These are phyloP conservation scores for Bucco capensis DNA, from an alignment of 2,113 vertebrate species.

Conservation along the genomic window DNA sequence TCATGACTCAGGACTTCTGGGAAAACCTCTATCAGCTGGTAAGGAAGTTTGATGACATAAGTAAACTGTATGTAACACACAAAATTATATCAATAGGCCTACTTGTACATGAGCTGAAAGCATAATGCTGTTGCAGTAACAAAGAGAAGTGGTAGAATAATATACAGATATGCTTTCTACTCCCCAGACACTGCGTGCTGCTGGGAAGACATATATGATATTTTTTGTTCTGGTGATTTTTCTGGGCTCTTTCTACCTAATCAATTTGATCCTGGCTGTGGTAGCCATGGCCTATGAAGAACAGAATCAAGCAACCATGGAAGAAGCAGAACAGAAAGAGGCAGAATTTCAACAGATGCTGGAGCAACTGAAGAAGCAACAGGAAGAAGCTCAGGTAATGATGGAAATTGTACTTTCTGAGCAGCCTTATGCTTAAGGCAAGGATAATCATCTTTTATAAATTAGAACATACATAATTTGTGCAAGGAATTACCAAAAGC, in stretches of 20 bases:
- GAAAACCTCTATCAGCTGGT: slow-evolving; percentile 96
- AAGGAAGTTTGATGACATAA: background rate
- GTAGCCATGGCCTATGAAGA: slow-evolving; percentile 97
- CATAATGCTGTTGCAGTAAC: background rate
- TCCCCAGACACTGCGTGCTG: slow-evolving; percentile 86
- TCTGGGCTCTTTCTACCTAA: slow-evolving; percentile 91
- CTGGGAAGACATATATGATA: slow-evolving; percentile 95
- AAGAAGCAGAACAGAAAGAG: slow-evolving; percentile 90
- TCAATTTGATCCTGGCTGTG: slow-evolving; percentile 94
- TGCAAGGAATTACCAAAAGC: background rate
- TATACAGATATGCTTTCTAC: background rate
- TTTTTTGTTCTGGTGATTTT: slow-evolving; percentile 97
- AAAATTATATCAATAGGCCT: background rate
- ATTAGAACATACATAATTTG: background rate
- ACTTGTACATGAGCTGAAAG: background rate
- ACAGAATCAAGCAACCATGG: slow-evolving; percentile 88
- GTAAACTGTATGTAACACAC: background rate
- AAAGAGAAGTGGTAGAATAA: background rate
- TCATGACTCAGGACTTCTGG: slow-evolving; percentile 98
- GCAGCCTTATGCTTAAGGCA: background rate
- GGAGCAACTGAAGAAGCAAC: slow-evolving; percentile 88
- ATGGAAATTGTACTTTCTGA: background rate
- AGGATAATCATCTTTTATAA: background rate
- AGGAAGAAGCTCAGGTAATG: slow-evolving; percentile 88
- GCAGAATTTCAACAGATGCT: slow-evolving; percentile 90